These are phyloP conservation scores for Ooceraea biroi DNA, from an alignment of 1,140 invertebrate species.

Conservation along the genomic window DNA sequence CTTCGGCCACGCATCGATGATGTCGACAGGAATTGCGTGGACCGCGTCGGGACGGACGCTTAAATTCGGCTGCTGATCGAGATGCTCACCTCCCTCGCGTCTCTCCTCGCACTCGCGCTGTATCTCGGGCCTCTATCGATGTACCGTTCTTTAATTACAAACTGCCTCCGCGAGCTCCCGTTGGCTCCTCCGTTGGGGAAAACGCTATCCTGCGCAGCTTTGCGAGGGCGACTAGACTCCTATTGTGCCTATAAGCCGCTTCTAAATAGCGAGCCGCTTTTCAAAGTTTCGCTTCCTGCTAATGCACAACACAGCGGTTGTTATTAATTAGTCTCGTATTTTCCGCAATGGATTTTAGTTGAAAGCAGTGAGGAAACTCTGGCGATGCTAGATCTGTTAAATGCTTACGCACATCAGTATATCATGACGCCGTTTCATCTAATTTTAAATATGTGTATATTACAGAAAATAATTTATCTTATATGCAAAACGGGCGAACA, in stretches of 20 bases:
- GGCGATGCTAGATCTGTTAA: constrained; percentile 8
- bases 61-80: constrained; percentile 35
- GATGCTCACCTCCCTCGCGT: not conserved
- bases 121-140: constrained; percentile 70
- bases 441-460: not conserved
- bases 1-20: constrained; percentile 44
- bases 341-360: constrained; percentile 17
- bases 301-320: constrained; percentile 27
- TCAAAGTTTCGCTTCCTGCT: constrained; percentile 40
- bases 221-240: constrained; percentile 14
- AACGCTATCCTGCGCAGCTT: constrained; percentile 1
- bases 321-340: constrained; percentile 33
- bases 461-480: not conserved
- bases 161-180: constrained; percentile 57
- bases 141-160: constrained; percentile 79
- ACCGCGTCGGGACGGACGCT: constrained; percentile 12
- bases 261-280: constrained; percentile 50
- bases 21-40: constrained; percentile 38
- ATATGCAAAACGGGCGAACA: no score
- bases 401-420: no score
- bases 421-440: not conserved
- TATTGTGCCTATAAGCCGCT: constrained; percentile 31
- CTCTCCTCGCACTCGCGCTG: not conserved
- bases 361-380: not conserved
- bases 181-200: constrained; percentile 15